phyloP scores from a whole-genome alignment of 2,888 invertebrate genomes.

The Eupsilia transversa region DNA sequence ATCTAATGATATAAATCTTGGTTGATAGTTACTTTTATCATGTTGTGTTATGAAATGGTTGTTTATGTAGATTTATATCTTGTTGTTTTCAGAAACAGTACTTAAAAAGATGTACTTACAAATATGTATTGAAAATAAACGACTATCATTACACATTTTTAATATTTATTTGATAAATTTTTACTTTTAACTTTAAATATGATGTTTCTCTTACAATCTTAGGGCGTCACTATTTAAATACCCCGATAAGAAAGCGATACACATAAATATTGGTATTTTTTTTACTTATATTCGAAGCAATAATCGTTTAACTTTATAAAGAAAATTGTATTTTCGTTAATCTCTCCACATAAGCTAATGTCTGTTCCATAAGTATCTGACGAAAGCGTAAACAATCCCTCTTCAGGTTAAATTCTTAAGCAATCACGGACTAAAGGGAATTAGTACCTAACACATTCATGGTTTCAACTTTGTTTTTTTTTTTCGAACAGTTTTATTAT shows the following conservation, averaged over 20 bases:
- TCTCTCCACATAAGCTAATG: background rate
- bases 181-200: background rate
- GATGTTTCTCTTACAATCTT: too few species aligned
- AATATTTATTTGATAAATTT: background rate
- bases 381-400: background rate
- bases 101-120: background rate
- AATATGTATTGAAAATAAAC: conserved; percentile 4
- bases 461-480: background rate
- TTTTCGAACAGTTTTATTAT: background rate
- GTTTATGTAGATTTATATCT: background rate
- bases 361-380: background rate
- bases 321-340: background rate
- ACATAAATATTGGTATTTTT: background rate
- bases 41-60: background rate
- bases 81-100: background rate
- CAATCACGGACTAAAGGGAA: background rate
- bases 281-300: background rate
- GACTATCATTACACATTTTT: background rate
- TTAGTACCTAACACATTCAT: background rate
- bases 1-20: background rate
- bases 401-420: background rate
- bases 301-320: background rate
- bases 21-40: background rate
- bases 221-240: background rate
- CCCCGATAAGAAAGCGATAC: background rate